Base-by-base conservation (phyloP, 1,140 invertebrate genomes). In the Drosophila prosaltans region DNA sequence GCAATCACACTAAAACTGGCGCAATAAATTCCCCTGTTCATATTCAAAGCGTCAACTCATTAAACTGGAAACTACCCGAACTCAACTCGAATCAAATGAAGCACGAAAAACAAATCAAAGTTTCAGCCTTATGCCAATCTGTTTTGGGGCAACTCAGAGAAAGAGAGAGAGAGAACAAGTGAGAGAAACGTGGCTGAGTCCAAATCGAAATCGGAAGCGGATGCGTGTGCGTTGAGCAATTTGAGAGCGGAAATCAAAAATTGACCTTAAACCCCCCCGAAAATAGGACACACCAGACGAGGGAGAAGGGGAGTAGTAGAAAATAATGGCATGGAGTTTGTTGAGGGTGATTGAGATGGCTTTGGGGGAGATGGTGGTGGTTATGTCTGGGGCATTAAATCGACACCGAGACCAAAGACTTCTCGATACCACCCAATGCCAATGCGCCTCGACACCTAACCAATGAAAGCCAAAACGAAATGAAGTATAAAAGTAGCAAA, bases 21-120 rank as follows among this genome's bases (percentile, higher is more conserved):
- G 73, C 77, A 69, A 86, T 89, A 89, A 89, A 88, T 86, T 76
- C 69, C 54, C 62, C 83, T 89, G 81, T 86, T 89, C 84, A 83
- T 89, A 83, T 89, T 89, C 83, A 88, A 88, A 88, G 83, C 84
- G 84, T 89, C 85, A 88, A 89, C 84, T 88, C 84, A 88, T 88
- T 88, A 88, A 88, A 90, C 70, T 80, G 67, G 73, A 81, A 88
- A 84, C 84, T 89, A 81, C 72, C 43, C 39, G 45, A 72, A 54
- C 69, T 73, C 77, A 84, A 81, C 74, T 80, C 80, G 69, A 78
- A 89, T 78, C 78, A 81, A 89, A 89, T 90, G 81, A 90, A 90
- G 85, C 81, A 90, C 84, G 85, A 78, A 90, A 81, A 81, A 89
- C 80, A 88, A 88, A 88, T 88, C 84, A 89, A 88, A 88, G 81